These are phyloP conservation scores for Petrolisthes manimaculis DNA, from an alignment of 2,888 invertebrate genomes.

Conservation along the genomic window DNA sequence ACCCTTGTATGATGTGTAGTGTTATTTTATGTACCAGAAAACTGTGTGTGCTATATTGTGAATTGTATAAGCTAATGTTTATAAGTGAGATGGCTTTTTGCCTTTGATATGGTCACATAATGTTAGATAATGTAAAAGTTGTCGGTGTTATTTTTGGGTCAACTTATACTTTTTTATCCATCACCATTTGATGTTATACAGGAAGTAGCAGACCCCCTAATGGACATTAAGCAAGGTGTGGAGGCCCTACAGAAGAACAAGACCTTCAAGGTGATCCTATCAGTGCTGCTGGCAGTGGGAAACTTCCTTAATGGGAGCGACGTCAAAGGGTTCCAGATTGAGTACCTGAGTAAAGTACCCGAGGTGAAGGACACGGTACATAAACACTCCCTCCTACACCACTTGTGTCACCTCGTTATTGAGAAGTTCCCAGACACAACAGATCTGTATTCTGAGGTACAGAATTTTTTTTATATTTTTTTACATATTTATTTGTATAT, in stretches of 20 bases:
- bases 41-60: too few species aligned
- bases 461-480: too few species aligned
- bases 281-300: conserved; percentile 93
- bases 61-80: too few species aligned
- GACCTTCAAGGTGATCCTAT: conserved; percentile 94
- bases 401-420: conserved; percentile 96
- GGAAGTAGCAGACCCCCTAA: conserved; percentile 98
- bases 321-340: conserved; percentile 96
- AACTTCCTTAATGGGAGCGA: conserved; percentile 93
- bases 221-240: conserved; percentile 98
- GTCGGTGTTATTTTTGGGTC: neutral
- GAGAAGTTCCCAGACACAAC: conserved; percentile 95
- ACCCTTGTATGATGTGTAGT: too few species aligned
- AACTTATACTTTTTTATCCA: neutral
- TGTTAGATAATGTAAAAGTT: too few species aligned
- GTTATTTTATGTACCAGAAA: too few species aligned
- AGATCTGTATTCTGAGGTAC: conserved; percentile 96
- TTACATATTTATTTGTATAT: too few species aligned
- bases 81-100: neutral
- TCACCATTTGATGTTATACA: conserved; percentile 69
- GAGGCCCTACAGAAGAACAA: conserved; percentile 90
- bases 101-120: neutral
- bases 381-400: conserved; percentile 97
- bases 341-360: conserved; percentile 96
- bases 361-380: conserved; percentile 99